Evolutionary conservation across 2,888 invertebrate genomes (phyloP).

Genomic region (Galerucella calmariensis): DNA sequence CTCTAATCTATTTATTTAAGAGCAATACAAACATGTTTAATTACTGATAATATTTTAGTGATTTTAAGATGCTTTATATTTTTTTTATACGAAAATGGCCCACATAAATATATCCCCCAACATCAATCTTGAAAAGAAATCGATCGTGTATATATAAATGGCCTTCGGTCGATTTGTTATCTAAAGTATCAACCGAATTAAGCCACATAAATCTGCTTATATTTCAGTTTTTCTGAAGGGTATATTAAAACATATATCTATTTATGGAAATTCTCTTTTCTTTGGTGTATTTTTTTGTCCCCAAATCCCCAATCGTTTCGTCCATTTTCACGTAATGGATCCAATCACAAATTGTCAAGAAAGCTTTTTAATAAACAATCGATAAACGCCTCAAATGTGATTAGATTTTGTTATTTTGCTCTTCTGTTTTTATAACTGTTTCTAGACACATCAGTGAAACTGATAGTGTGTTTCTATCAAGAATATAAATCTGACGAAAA

Average conservation of each 20-base stretch:
- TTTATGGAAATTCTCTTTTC: neutral
- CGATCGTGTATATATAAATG: neutral
- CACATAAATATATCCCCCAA: neutral
- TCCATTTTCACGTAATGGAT: neutral
- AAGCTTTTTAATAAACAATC: neutral
- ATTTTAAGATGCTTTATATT: too few relatives aligned
- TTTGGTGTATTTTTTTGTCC: neutral
- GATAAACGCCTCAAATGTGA: neutral
- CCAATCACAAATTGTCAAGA: neutral
- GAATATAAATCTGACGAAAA: neutral
- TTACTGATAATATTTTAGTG: too few relatives aligned
- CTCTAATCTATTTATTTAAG: too few relatives aligned
- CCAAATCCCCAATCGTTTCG: neutral
- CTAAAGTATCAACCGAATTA: neutral
- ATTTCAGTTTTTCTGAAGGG: neutral
- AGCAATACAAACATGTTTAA: too few relatives aligned
- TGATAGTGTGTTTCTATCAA: neutral
- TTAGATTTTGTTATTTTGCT: slow-evolving; percentile 1
- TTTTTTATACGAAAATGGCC: neutral
- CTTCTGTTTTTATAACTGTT: neutral
- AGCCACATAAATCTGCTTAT: neutral
- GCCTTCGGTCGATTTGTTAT: neutral
- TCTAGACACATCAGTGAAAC: neutral
- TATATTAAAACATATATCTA: neutral
- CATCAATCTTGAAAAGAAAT: neutral